Conservation (phyloP, 2,113 vertebrate genomes). For the Morone saxatilis region DNA sequence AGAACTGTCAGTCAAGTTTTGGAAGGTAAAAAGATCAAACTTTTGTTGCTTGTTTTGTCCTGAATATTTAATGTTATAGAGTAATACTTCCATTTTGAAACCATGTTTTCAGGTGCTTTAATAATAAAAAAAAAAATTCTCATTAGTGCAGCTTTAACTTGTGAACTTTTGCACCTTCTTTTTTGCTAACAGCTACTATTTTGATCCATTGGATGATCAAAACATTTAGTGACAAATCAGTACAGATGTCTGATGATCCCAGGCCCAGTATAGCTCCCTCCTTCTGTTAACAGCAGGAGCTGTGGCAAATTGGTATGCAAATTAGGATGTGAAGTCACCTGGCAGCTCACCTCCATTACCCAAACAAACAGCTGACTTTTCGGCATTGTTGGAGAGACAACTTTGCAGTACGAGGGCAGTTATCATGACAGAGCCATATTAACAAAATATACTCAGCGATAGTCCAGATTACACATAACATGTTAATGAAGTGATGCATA, state of each 20-base stretch:
- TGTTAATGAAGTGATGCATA: constrained; percentile 29
- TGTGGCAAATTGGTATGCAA: constrained; percentile 36
- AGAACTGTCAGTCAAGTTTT: neutral
- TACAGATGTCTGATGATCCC: neutral
- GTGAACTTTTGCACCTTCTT: neutral
- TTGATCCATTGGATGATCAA: neutral
- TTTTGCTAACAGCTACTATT: neutral
- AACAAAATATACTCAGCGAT: neutral
- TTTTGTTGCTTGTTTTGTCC: neutral
- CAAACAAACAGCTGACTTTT: neutral
- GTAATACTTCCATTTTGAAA: no score
- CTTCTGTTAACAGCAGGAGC: constrained; percentile 21
- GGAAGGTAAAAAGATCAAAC: neutral
- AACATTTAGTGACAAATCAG: neutral
- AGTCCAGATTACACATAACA: constrained; percentile 8
- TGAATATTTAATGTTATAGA: neutral
- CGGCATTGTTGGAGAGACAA: neutral
- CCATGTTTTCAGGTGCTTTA: neutral
- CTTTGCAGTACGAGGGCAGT: neutral
- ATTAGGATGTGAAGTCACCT: neutral
- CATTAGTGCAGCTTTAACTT: neutral
- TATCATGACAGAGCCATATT: constrained; percentile 9
- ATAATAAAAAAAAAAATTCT: neutral
- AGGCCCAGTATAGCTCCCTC: neutral
- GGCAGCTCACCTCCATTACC: constrained; percentile 9